Conservation (phyloP, 1,140 invertebrate species). For the Pogonomyrmex californicus region DNA sequence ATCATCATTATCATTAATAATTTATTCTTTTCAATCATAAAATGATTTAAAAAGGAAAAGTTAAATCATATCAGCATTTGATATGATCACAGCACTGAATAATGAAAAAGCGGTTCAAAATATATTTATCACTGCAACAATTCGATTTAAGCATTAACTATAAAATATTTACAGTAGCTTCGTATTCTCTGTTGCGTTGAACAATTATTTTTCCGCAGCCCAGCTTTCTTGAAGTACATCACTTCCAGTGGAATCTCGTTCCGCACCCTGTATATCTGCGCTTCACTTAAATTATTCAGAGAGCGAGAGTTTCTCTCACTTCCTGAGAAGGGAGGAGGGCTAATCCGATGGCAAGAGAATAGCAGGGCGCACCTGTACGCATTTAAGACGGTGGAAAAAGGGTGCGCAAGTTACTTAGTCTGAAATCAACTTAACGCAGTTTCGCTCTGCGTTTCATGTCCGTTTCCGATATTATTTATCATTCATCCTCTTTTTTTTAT, state of each 20-base stretch:
- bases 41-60: neutral
- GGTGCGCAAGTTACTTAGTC: conserved; percentile 52
- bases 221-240: conserved; percentile 27
- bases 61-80: neutral
- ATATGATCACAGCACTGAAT: neutral
- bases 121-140: neutral
- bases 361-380: conserved; percentile 36
- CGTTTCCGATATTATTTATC: neutral
- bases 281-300: conserved; percentile 70
- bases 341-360: conserved; percentile 47
- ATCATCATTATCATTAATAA: neutral
- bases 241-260: neutral
- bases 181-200: neutral
- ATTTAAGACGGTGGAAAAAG: conserved; percentile 48
- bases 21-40: neutral
- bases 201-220: conserved; percentile 21
- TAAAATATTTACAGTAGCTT: conserved; percentile 35
- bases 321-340: too few relatives aligned
- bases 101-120: neutral
- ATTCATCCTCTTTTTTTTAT: conserved; percentile 21
- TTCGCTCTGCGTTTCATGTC: conserved; percentile 2
- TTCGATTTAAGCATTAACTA: conserved; percentile 35
- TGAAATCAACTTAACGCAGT: conserved; percentile 70
- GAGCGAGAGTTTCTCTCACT: neutral
- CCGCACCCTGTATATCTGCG: neutral